Evolutionary conservation across 1,140 invertebrate species (phyloP).

Genomic region (Sarcophaga peregrina): DNA sequence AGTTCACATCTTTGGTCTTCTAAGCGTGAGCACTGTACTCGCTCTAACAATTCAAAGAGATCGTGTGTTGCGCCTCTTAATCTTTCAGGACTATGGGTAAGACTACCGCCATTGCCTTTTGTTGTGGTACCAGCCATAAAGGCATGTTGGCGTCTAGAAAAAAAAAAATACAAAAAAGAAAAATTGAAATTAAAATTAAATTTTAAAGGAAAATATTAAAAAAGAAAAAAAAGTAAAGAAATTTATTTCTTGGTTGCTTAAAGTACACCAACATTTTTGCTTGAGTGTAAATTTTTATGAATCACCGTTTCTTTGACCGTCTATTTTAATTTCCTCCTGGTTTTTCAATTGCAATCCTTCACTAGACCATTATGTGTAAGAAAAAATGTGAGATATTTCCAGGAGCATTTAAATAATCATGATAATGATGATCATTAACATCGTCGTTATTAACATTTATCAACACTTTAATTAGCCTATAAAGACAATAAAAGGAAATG

Average conservation of each 20-base stretch:
- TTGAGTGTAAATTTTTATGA: no score
- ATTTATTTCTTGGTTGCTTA: no score
- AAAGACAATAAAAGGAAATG: not conserved
- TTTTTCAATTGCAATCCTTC: no score
- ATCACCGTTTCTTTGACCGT: no score
- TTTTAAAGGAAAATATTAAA: constrained; percentile 15
- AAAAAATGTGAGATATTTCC: no score
- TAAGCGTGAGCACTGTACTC: constrained; percentile 89
- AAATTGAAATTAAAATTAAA: not conserved
- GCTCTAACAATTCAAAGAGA: constrained; percentile 89
- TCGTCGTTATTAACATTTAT: no score
- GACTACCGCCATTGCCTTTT: constrained; percentile 63
- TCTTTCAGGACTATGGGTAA: constrained; percentile 66
- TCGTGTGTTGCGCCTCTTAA: constrained; percentile 80
- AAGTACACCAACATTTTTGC: no score
- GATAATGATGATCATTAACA: not conserved
- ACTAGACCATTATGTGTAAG: no score
- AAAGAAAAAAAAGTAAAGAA: no score
- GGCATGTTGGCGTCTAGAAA: constrained; percentile 69
- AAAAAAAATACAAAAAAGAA: constrained; percentile 48
- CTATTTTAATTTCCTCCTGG: no score
- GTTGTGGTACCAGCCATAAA: constrained; percentile 64
- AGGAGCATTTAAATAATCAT: not conserved
- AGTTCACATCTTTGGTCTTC: constrained; percentile 95
- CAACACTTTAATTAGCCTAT: not conserved